Evolutionary conservation across 2,888 invertebrate species (phyloP).

Genomic region (Caenorhabditis imperialis): DNA sequence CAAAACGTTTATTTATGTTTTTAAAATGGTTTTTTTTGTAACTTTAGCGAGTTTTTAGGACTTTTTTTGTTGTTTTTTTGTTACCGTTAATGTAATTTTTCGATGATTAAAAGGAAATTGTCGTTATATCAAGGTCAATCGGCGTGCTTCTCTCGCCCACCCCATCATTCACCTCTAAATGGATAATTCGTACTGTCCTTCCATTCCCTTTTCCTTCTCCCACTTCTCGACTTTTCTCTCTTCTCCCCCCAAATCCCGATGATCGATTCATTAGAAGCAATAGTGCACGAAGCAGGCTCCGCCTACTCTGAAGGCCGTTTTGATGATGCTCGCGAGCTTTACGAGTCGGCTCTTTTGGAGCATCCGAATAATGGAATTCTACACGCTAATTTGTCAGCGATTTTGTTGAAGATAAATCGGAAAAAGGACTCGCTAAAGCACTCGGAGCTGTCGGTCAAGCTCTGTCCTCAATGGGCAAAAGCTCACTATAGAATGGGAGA

Average conservation of each 20-base stretch:
- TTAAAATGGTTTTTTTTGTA: too few species aligned
- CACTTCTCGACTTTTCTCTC: background rate
- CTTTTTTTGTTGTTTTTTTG: slow-evolving; percentile 11
- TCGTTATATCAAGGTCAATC: slow-evolving; percentile 7
- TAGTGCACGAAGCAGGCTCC: slow-evolving; percentile 53
- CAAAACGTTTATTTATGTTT: slow-evolving; percentile 20
- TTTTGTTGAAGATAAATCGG: slow-evolving; percentile 45
- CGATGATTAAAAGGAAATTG: slow-evolving; percentile 16
- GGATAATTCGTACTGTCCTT: background rate
- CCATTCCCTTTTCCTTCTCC: too few species aligned
- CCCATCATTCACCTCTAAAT: too few species aligned
- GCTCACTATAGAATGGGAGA: slow-evolving; percentile 48
- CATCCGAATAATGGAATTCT: slow-evolving; percentile 60
- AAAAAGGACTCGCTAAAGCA: slow-evolving; percentile 41
- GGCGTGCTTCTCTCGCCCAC: background rate
- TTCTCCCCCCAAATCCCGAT: slow-evolving; percentile 6
- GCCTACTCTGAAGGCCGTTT: slow-evolving; percentile 61
- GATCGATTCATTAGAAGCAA: slow-evolving; percentile 32
- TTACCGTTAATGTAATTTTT: too few species aligned
- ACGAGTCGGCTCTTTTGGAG: slow-evolving; percentile 43
- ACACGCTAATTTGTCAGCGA: slow-evolving; percentile 60
- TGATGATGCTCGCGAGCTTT: slow-evolving; percentile 39
- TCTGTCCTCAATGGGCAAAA: slow-evolving; percentile 61
- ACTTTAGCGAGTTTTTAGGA: background rate
- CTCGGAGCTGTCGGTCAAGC: slow-evolving; percentile 47